phyloP scores from a whole-genome alignment of 2,888 invertebrate species.

The Lasioglossum zephyrum region DNA sequence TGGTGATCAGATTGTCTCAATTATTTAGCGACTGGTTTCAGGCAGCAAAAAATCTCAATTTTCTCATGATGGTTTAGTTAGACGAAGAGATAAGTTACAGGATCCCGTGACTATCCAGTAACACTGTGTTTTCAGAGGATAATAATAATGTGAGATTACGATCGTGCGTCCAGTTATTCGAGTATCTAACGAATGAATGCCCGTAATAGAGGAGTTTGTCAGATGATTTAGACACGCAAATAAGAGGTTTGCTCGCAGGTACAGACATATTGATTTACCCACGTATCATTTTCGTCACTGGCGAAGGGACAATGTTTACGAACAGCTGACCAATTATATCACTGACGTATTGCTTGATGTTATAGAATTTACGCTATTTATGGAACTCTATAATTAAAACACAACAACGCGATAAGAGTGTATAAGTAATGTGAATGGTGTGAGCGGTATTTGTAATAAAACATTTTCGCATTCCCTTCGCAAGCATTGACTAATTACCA shows the following conservation, averaged over 20 bases:
- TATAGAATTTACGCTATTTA: background rate
- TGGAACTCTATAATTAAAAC: background rate
- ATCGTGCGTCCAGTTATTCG: conserved; percentile 43
- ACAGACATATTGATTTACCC: background rate
- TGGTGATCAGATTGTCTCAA: background rate
- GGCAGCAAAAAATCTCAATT: conserved; percentile 20
- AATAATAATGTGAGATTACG: conserved; percentile 67
- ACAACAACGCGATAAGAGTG: background rate
- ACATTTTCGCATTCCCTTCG: too few relatives aligned
- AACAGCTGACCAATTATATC: background rate
- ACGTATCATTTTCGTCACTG: background rate
- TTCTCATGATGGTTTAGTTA: conserved; percentile 24
- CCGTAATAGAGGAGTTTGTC: conserved; percentile 48
- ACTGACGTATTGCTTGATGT: background rate
- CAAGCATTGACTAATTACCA: too few relatives aligned
- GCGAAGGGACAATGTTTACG: background rate
- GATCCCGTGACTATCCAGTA: conserved; percentile 65
- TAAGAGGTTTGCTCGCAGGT: conserved; percentile 16
- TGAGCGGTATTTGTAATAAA: background rate
- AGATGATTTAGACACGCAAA: conserved; percentile 51
- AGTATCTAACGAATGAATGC: conserved; percentile 55
- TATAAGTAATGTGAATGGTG: background rate
- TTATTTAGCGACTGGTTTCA: background rate
- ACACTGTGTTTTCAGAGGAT: conserved; percentile 62
- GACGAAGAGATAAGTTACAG: conserved; percentile 56